Percentiles rank a stretch among this genome's conserved stretches.
Conservation (phyloP, 1,140 invertebrate species). For the Periplaneta americana region DNA sequence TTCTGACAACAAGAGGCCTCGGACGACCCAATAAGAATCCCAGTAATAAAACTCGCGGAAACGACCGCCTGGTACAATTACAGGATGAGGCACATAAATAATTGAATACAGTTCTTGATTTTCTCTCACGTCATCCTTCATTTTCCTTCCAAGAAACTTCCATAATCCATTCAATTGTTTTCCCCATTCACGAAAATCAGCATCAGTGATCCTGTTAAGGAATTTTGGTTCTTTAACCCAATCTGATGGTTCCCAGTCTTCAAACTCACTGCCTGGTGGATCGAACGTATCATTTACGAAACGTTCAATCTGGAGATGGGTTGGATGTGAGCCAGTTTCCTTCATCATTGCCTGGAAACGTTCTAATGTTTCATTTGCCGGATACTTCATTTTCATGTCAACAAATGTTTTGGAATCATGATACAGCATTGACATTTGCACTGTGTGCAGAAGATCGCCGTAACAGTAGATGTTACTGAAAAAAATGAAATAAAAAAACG, state of each 20-base stretch:
- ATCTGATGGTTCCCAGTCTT: slow-evolving; percentile 55
- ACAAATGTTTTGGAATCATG: slow-evolving; percentile 86
- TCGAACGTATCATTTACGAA: slow-evolving; percentile 62
- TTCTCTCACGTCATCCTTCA: slow-evolving; percentile 51
- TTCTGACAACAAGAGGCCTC: slow-evolving; percentile 68
- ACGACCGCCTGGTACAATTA: slow-evolving; percentile 81
- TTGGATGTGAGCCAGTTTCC: slow-evolving; percentile 46
- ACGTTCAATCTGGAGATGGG: slow-evolving; percentile 38
- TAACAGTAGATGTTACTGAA: slow-evolving; percentile 71
- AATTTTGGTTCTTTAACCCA: slow-evolving; percentile 57
- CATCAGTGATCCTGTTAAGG: slow-evolving; percentile 54
- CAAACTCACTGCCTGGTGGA: slow-evolving; percentile 33
- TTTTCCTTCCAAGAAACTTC: slow-evolving; percentile 63
- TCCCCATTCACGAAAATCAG: slow-evolving; percentile 50
- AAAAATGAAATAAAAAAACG: not conserved
- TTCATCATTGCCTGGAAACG: slow-evolving; percentile 59
- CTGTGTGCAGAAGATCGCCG: slow-evolving; percentile 65
- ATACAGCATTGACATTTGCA: slow-evolving; percentile 69
- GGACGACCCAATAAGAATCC: slow-evolving; percentile 85
- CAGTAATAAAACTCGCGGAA: slow-evolving; percentile 87
- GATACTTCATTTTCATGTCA: slow-evolving; percentile 69
- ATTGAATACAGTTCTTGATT: slow-evolving; percentile 62
- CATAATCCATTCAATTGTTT: slow-evolving; percentile 59
- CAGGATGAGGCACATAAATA: slow-evolving; percentile 71
- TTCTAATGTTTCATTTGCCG: slow-evolving; percentile 51